These are phyloP conservation scores for Drosophila insularis DNA, from an alignment of 1,140 invertebrate species.

Conservation along the genomic window DNA sequence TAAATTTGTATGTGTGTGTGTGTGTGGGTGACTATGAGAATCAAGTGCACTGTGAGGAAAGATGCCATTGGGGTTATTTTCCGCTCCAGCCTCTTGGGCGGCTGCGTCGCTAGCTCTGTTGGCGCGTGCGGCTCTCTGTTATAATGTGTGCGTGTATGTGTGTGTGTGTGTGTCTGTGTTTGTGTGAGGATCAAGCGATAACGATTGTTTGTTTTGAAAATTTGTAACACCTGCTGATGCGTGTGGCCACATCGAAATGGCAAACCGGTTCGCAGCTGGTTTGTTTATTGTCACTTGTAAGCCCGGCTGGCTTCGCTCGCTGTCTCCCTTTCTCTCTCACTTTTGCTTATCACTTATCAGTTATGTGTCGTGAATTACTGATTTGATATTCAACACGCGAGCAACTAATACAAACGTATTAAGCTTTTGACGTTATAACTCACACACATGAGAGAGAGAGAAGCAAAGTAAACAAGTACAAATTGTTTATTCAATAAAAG, in stretches of 20 bases:
- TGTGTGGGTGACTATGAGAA: not conserved
- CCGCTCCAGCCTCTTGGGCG: not conserved
- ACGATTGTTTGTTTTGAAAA: slow-evolving; percentile 7
- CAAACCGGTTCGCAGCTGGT: slow-evolving; percentile 5
- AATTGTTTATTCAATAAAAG: too few relatives aligned
- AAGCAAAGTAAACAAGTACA: slow-evolving; percentile 16
- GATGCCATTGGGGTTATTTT: slow-evolving; percentile 28
- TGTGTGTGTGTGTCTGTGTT: not conserved
- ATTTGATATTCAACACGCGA: slow-evolving; percentile 39
- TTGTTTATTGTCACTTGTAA: not conserved
- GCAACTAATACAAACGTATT: not conserved
- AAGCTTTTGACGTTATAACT: slow-evolving; percentile 17
- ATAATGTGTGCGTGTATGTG: not conserved
- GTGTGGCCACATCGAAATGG: not conserved
- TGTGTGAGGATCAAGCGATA: slow-evolving; percentile 12
- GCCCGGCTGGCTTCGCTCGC: not conserved
- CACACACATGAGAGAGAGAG: slow-evolving; percentile 4
- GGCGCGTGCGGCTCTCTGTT: slow-evolving; percentile 33
- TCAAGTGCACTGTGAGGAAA: not conserved
- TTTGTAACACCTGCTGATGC: not conserved
- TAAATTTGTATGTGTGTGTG: not conserved
- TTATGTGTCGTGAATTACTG: slow-evolving; percentile 1
- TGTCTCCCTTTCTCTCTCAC: not conserved
- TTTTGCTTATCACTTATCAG: slow-evolving; percentile 33
- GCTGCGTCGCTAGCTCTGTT: not conserved